phyloP scores from a whole-genome alignment of 1,140 invertebrate species.

The Tyrophagus putrescentiae region DNA sequence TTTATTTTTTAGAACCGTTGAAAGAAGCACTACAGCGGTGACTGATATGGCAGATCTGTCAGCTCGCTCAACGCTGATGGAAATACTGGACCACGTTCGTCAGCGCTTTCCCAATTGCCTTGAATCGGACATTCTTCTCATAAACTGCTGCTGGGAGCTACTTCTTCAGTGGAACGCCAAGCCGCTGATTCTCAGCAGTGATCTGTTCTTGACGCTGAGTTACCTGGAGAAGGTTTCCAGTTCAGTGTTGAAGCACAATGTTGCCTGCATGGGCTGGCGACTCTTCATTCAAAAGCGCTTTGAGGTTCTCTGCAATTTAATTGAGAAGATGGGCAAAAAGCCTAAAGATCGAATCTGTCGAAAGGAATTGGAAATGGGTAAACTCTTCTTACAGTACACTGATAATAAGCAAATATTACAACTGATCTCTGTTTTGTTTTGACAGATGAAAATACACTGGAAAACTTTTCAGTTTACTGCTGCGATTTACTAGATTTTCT shows the following conservation, averaged over 20 bases:
- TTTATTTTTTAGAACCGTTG: background rate
- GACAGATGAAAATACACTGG: slow-evolving; percentile 46
- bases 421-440: slow-evolving; percentile 42
- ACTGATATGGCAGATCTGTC: slow-evolving; percentile 23
- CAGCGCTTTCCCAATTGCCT: slow-evolving; percentile 62
- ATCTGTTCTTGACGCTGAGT: slow-evolving; percentile 27
- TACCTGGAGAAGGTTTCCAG: slow-evolving; percentile 33
- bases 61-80: slow-evolving; percentile 42
- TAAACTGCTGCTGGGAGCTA: slow-evolving; percentile 80
- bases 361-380: slow-evolving; percentile 44
- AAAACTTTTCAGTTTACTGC: slow-evolving; percentile 53
- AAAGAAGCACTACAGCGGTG: slow-evolving; percentile 24
- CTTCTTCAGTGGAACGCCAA: slow-evolving; percentile 63
- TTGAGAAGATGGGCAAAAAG: slow-evolving; percentile 67
- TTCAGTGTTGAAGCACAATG: slow-evolving; percentile 33
- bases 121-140: slow-evolving; percentile 54
- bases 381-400: background rate
- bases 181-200: background rate
- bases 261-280: slow-evolving; percentile 66
- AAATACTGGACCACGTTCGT: slow-evolving; percentile 25
- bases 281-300: slow-evolving; percentile 60
- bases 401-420: no score
- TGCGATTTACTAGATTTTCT: slow-evolving; percentile 22
- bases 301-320: slow-evolving; percentile 53
- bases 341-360: slow-evolving; percentile 58